A percentile compares a stretch with the other conserved stretches of the same genome.
Conservation (phyloP, 2,113 vertebrate species). For the Lophura nycthemera region DNA sequence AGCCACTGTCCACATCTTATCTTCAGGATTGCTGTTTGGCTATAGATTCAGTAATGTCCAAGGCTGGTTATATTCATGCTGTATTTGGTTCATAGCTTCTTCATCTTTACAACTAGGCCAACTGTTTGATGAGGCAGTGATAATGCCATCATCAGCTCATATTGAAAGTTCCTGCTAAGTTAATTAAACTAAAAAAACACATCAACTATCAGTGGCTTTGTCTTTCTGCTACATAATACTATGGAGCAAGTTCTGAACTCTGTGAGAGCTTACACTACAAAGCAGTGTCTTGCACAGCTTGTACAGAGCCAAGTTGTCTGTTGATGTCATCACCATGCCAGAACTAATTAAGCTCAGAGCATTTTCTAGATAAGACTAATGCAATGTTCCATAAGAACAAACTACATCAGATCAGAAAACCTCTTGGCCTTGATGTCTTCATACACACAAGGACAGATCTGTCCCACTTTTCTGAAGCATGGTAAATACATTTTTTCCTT, state of each 20-base stretch:
- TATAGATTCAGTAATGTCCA: neutral
- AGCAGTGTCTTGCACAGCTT: neutral
- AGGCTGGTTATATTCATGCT: neutral
- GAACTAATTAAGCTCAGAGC: conserved; percentile 34
- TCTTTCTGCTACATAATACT: neutral
- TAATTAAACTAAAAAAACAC: conserved; percentile 15
- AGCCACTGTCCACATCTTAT: neutral
- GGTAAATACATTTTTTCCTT: neutral
- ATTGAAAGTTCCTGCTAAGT: neutral
- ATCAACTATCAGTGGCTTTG: neutral
- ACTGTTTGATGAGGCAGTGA: neutral
- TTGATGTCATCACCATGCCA: conserved; percentile 25
- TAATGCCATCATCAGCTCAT: neutral
- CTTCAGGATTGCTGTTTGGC: neutral
- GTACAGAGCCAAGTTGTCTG: neutral
- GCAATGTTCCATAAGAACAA: neutral
- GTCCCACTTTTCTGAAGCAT: neutral
- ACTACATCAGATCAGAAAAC: neutral
- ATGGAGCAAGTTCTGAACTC: conserved; percentile 25
- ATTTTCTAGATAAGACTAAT: neutral
- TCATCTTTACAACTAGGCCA: neutral
- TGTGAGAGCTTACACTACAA: neutral
- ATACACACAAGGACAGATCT: neutral
- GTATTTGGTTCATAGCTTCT: neutral
- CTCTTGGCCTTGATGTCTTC: neutral